Conservation (phyloP, 1,140 invertebrate species). For the Drosophila obscura region DNA sequence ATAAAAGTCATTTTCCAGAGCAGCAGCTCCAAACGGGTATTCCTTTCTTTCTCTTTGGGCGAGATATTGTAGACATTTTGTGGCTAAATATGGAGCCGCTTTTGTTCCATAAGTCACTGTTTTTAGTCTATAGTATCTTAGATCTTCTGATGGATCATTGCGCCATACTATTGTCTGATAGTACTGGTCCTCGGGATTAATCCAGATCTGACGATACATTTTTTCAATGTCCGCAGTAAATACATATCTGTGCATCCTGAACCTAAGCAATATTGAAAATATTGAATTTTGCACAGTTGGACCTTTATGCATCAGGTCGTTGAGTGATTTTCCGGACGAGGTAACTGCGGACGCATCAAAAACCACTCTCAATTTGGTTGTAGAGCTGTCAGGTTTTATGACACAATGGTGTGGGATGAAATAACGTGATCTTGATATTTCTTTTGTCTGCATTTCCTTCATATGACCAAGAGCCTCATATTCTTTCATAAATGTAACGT, state of each 20-base stretch:
- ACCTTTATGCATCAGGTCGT: neutral
- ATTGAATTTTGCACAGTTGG: neutral
- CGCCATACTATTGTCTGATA: constrained; percentile 79
- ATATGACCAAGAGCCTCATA: constrained; percentile 73
- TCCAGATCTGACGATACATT: constrained; percentile 78
- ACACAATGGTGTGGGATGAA: constrained; percentile 1
- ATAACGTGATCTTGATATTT: neutral
- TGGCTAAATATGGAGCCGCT: neutral
- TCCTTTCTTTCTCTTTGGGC: neutral
- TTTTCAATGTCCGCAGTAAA: constrained; percentile 48
- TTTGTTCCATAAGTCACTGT: constrained; percentile 63
- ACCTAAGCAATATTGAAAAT: too few relatives aligned
- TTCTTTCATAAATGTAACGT: constrained; percentile 66
- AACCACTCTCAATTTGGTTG: neutral
- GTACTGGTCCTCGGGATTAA: constrained; percentile 55
- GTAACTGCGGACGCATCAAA: neutral
- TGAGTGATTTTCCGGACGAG: neutral
- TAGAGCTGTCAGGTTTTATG: neutral
- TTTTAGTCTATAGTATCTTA: constrained; percentile 27
- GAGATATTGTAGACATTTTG: neutral
- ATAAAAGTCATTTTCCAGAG: too few relatives aligned
- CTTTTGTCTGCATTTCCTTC: constrained; percentile 26
- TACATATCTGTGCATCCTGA: neutral
- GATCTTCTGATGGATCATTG: constrained; percentile 29
- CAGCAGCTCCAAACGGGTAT: too few relatives aligned